Evolutionary conservation across 2,888 invertebrate species (phyloP), one percentile per base, ranked within the genome.

Genomic region (Philereme vetulata): DNA sequence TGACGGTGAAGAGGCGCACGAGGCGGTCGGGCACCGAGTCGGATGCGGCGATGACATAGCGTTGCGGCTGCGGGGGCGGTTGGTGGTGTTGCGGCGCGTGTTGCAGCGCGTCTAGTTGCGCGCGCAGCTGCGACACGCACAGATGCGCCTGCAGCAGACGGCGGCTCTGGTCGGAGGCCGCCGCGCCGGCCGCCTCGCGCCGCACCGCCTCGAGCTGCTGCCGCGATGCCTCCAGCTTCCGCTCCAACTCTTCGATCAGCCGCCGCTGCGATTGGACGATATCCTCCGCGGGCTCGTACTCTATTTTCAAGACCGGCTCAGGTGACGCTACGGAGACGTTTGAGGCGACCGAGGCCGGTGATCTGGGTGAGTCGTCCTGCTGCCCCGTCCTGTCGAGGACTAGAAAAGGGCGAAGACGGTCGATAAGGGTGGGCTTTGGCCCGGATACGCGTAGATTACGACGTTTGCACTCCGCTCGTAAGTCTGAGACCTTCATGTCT

Each of bases 371-470:
- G 47, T 92, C 87, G 51, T 93, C 93, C 21, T 87, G 89, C 40
- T 46, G 40, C 4, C 45, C 51, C 36, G 48, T 33, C 8, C 50
- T 48, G 69, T 93, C 86, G 4, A 92, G 85, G 1, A 93, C 76
- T 52, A 94, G 77, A 81, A 94, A 96, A 0, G 96, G 96, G 68
- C 96, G 96, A 58, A 99, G 90, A 45, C 99, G 94, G 82, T 99
- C 98, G 60, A 99, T 96, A 45, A 99, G 90, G 81, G 98, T 98
- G 6, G 98, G 98, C 82, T 99, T 99, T 0, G 98, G 96, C 0
- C 99, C 99, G 8, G 98, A 98, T 0, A 99, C 99, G 4, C 98
- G 97, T 62, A 99, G 92, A 85, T 96, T 98, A 51, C 99, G 94
- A 60, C 97, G 96, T 86, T 98, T 99, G 74, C 98, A 94, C 84